Conservation (phyloP, 92 coral and sea anemone genomes). For the Hydrozoanthus gracilis region DNA sequence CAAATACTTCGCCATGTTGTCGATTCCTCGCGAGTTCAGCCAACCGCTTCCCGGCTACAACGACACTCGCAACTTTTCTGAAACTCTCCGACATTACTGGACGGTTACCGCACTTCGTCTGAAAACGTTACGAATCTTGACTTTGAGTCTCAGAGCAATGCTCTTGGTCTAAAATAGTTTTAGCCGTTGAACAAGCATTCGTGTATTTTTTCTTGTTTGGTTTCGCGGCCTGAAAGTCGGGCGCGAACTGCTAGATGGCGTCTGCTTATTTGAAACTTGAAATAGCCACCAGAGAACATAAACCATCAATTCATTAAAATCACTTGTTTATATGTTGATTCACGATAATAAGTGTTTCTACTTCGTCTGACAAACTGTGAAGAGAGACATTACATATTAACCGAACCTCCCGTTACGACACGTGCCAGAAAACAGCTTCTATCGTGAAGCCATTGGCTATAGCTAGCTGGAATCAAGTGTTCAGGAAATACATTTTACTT, state of each 20-base stretch:
- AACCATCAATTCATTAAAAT: constrained; percentile 8
- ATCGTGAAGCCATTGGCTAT: not conserved
- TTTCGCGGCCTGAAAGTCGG: not conserved
- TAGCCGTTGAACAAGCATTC: not conserved
- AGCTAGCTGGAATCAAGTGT: not conserved
- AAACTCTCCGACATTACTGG: constrained; percentile 33
- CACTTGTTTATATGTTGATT: not conserved
- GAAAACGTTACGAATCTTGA: constrained; percentile 13
- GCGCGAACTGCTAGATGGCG: not conserved
- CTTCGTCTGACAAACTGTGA: not conserved
- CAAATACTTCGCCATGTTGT: constrained; percentile 39
- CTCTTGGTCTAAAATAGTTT: not conserved
- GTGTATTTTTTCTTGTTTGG: not conserved
- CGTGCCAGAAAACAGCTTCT: constrained; percentile 15
- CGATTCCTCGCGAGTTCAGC: constrained; percentile 35
- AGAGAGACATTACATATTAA: constrained; percentile 17
- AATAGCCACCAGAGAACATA: constrained; percentile 4
- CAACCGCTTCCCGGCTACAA: constrained; percentile 32
- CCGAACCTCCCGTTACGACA: not conserved
- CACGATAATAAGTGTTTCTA: not conserved
- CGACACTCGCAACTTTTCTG: constrained; percentile 37
- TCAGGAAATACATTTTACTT: constrained; percentile 9
- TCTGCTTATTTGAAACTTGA: not conserved
- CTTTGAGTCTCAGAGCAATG: not conserved
- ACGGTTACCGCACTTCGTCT: too few relatives aligned